Evolutionary conservation across 2,888 invertebrate species (phyloP).

Genomic region (Drosophila percnosoma): DNA sequence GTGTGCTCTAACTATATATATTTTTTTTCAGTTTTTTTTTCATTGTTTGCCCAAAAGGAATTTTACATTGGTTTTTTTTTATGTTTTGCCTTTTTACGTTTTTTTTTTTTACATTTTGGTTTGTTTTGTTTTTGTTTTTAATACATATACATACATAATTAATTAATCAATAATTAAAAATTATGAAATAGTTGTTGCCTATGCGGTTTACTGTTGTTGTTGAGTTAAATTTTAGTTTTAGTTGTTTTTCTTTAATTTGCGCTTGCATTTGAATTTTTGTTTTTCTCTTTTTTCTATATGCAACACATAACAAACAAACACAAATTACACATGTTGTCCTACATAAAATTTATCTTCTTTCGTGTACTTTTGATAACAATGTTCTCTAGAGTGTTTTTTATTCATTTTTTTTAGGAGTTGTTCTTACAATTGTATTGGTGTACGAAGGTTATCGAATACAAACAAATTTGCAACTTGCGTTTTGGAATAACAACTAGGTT

Average conservation of each 20-base stretch:
- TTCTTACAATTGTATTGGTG: constrained; percentile 16
- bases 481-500: constrained; percentile 40
- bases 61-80: constrained; percentile 53
- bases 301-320: constrained; percentile 72
- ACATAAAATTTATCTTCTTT: constrained; percentile 59
- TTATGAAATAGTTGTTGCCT: constrained; percentile 62
- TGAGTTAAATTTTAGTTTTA: constrained; percentile 20
- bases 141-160: constrained; percentile 71
- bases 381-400: constrained; percentile 33
- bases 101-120: constrained; percentile 16
- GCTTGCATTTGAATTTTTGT: constrained; percentile 37
- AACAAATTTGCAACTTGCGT: constrained; percentile 37
- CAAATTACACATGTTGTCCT: constrained; percentile 61
- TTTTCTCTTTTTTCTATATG: constrained; percentile 41
- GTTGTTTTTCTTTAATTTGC: constrained; percentile 21
- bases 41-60: constrained; percentile 39
- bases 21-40: constrained; percentile 5
- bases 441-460: constrained; percentile 30
- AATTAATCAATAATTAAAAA: constrained; percentile 78
- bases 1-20: constrained; percentile 6
- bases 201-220: constrained; percentile 23
- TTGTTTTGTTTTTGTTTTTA: constrained; percentile 35
- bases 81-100: constrained; percentile 37
- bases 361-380: constrained; percentile 51
- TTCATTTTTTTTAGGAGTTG: constrained; percentile 13